Evolutionary conservation across 1,140 invertebrate genomes (phyloP).

Genomic region (Drosophila auraria): DNA sequence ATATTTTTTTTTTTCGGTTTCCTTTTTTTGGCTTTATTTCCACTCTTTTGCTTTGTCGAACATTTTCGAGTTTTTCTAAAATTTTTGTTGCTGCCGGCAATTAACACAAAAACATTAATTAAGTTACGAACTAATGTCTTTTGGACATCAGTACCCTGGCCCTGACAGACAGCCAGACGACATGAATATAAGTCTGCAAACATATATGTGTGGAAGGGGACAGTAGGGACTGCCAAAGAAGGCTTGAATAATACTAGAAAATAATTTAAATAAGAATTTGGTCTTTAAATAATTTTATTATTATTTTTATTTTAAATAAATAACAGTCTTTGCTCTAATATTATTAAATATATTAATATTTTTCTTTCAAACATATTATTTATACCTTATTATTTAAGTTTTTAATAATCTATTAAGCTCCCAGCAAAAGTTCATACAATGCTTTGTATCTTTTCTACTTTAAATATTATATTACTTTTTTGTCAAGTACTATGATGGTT

Average conservation of each 20-base stretch:
- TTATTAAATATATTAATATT: too few species aligned
- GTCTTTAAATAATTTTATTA: too few species aligned
- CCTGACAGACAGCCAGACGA: conserved; percentile 78
- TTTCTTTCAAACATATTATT: too few species aligned
- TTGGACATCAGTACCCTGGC: conserved; percentile 58
- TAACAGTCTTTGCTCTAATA: too few species aligned
- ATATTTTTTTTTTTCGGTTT: neutral
- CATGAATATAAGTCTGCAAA: conserved; percentile 52
- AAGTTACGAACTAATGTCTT: conserved; percentile 80
- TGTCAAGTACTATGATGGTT: too few species aligned
- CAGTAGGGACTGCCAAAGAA: neutral
- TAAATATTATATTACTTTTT: too few species aligned
- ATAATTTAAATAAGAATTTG: too few species aligned
- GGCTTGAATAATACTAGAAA: neutral
- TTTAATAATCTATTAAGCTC: too few species aligned
- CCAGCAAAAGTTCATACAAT: too few species aligned
- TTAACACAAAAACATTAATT: conserved; percentile 82
- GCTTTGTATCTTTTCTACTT: too few species aligned
- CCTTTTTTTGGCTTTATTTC: conserved; percentile 7
- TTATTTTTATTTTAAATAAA: too few species aligned
- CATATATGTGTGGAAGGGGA: neutral
- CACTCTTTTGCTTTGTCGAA: conserved; percentile 27
- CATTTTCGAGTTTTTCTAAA: conserved; percentile 51
- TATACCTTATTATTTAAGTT: too few species aligned
- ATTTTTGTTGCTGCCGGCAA: conserved; percentile 44